Conservation (phyloP, 2,113 vertebrate species). For the Sardina pilchardus region DNA sequence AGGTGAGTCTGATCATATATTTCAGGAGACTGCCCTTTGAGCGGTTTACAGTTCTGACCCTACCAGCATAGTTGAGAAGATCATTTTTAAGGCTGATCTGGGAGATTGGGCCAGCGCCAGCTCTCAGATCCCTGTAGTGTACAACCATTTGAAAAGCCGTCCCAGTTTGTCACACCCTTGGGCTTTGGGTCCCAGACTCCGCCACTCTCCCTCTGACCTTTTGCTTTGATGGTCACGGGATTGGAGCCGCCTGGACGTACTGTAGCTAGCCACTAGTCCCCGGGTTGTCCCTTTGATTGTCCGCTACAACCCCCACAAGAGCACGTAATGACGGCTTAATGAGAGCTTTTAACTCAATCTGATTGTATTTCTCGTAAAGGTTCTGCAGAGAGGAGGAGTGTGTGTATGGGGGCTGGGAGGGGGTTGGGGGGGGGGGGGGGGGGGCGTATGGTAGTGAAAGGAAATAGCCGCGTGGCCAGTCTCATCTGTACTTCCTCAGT, state of each 20-base stretch:
- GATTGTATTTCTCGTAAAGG: conserved; percentile 47
- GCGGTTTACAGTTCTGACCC: neutral
- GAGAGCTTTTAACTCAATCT: conserved; percentile 45
- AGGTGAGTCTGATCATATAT: neutral
- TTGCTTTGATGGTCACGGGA: neutral
- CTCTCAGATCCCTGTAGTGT: neutral
- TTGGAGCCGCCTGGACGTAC: neutral
- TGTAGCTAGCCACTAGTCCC: conserved; percentile 42
- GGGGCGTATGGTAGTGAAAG: neutral
- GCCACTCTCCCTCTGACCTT: neutral
- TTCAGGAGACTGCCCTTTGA: neutral
- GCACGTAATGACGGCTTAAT: conserved; percentile 55
- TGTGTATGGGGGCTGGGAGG: too few species aligned
- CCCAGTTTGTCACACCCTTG: neutral
- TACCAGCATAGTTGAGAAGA: neutral
- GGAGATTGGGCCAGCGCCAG: neutral
- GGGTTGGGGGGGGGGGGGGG: too few species aligned
- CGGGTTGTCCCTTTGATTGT: conserved; percentile 51
- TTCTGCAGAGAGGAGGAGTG: conserved; percentile 1
- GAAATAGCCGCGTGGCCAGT: conserved; percentile 15
- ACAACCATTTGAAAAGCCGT: neutral
- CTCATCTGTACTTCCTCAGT: neutral
- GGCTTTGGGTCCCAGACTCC: neutral
- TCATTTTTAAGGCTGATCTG: neutral
- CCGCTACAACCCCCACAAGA: conserved; percentile 29